A percentile compares a stretch with the other conserved stretches of the same genome.
phyloP scores from a whole-genome alignment of 1,140 invertebrate genomes.

The Drosophila seguyi region DNA sequence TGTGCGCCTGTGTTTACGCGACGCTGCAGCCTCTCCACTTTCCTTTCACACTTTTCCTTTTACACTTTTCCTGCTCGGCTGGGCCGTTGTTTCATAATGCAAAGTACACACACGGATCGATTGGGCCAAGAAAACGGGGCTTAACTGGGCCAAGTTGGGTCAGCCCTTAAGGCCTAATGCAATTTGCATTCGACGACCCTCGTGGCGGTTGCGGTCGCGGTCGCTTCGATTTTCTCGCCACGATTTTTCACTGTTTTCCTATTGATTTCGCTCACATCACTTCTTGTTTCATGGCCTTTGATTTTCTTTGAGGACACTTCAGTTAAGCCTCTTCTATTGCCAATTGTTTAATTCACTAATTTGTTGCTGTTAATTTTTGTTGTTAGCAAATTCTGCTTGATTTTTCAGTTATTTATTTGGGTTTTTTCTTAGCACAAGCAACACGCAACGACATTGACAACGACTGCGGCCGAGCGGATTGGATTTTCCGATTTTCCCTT shows the following conservation, averaged over 20 bases:
- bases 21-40: slow-evolving; percentile 43
- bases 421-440: slow-evolving; percentile 42
- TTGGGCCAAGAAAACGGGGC: slow-evolving; percentile 29
- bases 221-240: slow-evolving; percentile 15
- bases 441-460: slow-evolving; percentile 71
- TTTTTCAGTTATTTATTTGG: slow-evolving; percentile 39
- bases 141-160: slow-evolving; percentile 28
- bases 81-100: slow-evolving; percentile 51
- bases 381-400: slow-evolving; percentile 21
- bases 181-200: slow-evolving; percentile 59
- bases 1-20: slow-evolving; percentile 26
- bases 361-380: slow-evolving; percentile 7
- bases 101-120: slow-evolving; percentile 33
- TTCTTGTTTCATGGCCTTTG: slow-evolving; percentile 3
- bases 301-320: slow-evolving; percentile 9
- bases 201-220: slow-evolving; percentile 24
- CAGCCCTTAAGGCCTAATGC: slow-evolving; percentile 46
- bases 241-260: slow-evolving; percentile 34
- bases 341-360: slow-evolving; percentile 26
- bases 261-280: slow-evolving; percentile 50
- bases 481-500: slow-evolving; percentile 68
- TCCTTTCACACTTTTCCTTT: slow-evolving; percentile 21
- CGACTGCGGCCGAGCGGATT: slow-evolving; percentile 59
- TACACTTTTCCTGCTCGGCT: slow-evolving; percentile 27
- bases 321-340: not conserved